Evolutionary conservation across 2,888 invertebrate genomes (phyloP).

Genomic region (Hedya salicella): DNA sequence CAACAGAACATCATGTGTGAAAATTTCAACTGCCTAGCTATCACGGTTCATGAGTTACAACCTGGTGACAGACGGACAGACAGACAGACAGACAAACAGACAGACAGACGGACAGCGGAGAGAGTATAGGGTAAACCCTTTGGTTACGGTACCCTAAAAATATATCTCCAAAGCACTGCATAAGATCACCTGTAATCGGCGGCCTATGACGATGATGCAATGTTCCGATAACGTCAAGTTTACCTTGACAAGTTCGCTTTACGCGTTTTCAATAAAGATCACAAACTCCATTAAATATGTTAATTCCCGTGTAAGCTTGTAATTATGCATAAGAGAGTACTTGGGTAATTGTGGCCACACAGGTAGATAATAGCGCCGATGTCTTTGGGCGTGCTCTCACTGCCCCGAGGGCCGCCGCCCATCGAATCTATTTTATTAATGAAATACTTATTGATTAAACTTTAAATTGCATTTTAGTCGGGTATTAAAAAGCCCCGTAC

Average conservation of each 20-base stretch:
- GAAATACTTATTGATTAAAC: slow-evolving; percentile 36
- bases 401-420: slow-evolving; percentile 63
- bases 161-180: too few relatives aligned
- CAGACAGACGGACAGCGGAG: too few relatives aligned
- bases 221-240: background rate
- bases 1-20: too few relatives aligned
- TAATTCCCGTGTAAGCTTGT: slow-evolving; percentile 34
- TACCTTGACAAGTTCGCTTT: slow-evolving; percentile 11
- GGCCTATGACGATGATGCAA: too few relatives aligned
- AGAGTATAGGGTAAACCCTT: too few relatives aligned
- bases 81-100: too few relatives aligned
- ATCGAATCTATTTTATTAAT: slow-evolving; percentile 45
- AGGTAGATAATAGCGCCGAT: slow-evolving; percentile 58
- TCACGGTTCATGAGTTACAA: too few relatives aligned
- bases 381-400: slow-evolving; percentile 58
- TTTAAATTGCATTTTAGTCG: slow-evolving; percentile 12
- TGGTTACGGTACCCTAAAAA: too few relatives aligned
- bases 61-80: too few relatives aligned
- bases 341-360: slow-evolving; percentile 67
- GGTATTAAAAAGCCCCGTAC: background rate
- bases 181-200: too few relatives aligned
- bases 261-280: slow-evolving; percentile 20
- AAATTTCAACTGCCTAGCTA: too few relatives aligned
- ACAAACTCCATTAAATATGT: slow-evolving; percentile 22
- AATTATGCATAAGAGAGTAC: slow-evolving; percentile 43